These are phyloP conservation scores for Nycteola revayana DNA, from an alignment of 2,888 invertebrate species.

Conservation along the genomic window DNA sequence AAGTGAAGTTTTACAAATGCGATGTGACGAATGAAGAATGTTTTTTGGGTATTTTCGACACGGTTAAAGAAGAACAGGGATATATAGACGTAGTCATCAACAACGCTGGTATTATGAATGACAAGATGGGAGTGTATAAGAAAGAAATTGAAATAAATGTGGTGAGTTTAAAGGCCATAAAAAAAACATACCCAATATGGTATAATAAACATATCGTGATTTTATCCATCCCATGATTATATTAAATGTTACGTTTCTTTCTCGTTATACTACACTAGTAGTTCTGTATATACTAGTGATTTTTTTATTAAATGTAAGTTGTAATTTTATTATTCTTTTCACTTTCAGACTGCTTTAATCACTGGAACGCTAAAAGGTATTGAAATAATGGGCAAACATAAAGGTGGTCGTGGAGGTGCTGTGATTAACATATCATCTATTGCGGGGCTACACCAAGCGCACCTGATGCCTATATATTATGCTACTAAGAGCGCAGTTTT, in stretches of 20 bases:
- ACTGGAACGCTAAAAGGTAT: slow-evolving; percentile 39
- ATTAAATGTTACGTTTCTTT: too few relatives aligned
- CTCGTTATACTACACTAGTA: too few relatives aligned
- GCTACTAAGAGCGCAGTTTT: slow-evolving; percentile 42
- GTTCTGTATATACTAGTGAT: too few relatives aligned
- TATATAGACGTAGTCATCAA: slow-evolving; percentile 39
- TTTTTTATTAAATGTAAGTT: too few relatives aligned
- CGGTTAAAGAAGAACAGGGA: slow-evolving; percentile 20
- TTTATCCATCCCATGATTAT: too few relatives aligned
- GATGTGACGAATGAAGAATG: slow-evolving; percentile 44
- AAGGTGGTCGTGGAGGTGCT: slow-evolving; percentile 43
- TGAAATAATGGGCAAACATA: slow-evolving; percentile 42
- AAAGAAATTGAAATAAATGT: slow-evolving; percentile 37
- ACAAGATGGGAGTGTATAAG: slow-evolving; percentile 23
- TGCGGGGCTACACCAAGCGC: slow-evolving; percentile 23
- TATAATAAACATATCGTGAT: too few relatives aligned
- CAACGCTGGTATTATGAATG: slow-evolving; percentile 41
- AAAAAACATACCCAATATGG: too few relatives aligned
- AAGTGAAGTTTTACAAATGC: slow-evolving; percentile 43
- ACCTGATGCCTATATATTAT: slow-evolving; percentile 34
- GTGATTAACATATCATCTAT: slow-evolving; percentile 44
- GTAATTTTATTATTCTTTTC: not conserved
- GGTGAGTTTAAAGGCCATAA: slow-evolving; percentile 21
- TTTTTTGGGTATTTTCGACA: slow-evolving; percentile 22
- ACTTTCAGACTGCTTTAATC: slow-evolving; percentile 35